Conservation (phyloP, 2,113 vertebrate genomes). For the Labrus mixtus region DNA sequence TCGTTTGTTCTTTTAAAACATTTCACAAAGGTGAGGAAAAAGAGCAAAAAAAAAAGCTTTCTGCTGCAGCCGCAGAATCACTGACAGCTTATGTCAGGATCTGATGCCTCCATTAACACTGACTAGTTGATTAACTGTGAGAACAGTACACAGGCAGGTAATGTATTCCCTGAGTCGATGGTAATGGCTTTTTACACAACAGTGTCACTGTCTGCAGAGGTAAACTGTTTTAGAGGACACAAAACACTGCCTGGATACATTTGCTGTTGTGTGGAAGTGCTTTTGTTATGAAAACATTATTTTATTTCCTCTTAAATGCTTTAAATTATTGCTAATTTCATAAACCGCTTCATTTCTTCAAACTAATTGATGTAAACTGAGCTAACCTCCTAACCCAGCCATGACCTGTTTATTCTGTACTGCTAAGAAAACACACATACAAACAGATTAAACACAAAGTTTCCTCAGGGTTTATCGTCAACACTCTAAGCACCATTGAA, state of each 20-base stretch:
- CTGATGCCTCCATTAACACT: constrained; percentile 68
- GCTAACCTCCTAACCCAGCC: constrained; percentile 24
- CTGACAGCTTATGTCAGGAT: constrained; percentile 56
- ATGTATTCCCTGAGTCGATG: constrained; percentile 69
- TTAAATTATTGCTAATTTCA: constrained; percentile 1
- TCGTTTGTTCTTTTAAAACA: constrained; percentile 40
- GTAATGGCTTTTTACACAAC: constrained; percentile 64
- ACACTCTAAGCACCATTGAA: constrained; percentile 12
- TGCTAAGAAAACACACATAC: neutral
- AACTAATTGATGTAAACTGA: neutral
- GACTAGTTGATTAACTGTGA: constrained; percentile 74
- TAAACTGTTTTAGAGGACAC: constrained; percentile 53
- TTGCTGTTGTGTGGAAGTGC: neutral
- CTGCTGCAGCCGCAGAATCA: constrained; percentile 17
- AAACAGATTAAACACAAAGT: constrained; percentile 2
- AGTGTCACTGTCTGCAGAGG: constrained; percentile 48
- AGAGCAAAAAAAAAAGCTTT: neutral
- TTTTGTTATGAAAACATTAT: constrained; percentile 4
- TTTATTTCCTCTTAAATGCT: neutral
- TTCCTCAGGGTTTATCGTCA: constrained; percentile 38
- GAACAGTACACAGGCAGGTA: constrained; percentile 60
- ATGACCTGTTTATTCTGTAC: constrained; percentile 18
- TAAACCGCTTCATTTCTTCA: neutral
- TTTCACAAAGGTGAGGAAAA: constrained; percentile 16
- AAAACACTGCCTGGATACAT: constrained; percentile 22